These are phyloP conservation scores for Trissolcus japonicus DNA, from an alignment of 2,888 invertebrate species.

Conservation along the genomic window DNA sequence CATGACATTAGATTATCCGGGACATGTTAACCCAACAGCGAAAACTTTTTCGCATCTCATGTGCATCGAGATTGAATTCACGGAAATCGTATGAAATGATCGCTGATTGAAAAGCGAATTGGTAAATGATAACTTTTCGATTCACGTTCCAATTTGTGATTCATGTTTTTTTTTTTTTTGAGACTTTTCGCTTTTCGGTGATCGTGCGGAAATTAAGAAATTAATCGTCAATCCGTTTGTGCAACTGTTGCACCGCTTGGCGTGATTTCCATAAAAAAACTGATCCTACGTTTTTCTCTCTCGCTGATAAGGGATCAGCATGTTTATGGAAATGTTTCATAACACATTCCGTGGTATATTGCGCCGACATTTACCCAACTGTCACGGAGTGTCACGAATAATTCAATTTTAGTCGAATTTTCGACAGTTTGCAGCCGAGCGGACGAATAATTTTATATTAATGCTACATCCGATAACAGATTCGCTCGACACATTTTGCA, in stretches of 20 bases:
- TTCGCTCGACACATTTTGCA: background rate
- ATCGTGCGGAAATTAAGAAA: slow-evolving; percentile 15
- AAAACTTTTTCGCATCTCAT: too few relatives aligned
- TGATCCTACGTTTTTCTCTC: slow-evolving; percentile 2
- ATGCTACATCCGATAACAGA: slow-evolving; percentile 7
- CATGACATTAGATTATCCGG: too few relatives aligned
- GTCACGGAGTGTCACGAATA: slow-evolving; percentile 11
- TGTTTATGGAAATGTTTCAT: slow-evolving; percentile 24
- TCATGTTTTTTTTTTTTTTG: too few relatives aligned
- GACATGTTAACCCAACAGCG: too few relatives aligned
- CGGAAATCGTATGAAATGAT: background rate
- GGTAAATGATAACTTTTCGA: too few relatives aligned
- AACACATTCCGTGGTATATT: slow-evolving; percentile 16
- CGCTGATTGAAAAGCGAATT: too few relatives aligned
- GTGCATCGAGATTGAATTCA: too few relatives aligned
- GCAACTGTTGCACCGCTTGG: slow-evolving; percentile 23
- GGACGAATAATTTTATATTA: slow-evolving; percentile 10
- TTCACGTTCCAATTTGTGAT: too few relatives aligned
- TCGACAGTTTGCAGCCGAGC: background rate
- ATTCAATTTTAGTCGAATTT: slow-evolving; percentile 10
- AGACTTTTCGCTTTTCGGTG: too few relatives aligned
- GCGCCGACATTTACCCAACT: slow-evolving; percentile 10
- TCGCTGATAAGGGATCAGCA: slow-evolving; percentile 17
- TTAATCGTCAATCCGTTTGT: slow-evolving; percentile 6
- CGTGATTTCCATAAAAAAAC: slow-evolving; percentile 26